Evolutionary conservation across 2,113 vertebrate species (phyloP), one percentile per base, ranked within the genome.

Genomic region (Natator depressus): DNA sequence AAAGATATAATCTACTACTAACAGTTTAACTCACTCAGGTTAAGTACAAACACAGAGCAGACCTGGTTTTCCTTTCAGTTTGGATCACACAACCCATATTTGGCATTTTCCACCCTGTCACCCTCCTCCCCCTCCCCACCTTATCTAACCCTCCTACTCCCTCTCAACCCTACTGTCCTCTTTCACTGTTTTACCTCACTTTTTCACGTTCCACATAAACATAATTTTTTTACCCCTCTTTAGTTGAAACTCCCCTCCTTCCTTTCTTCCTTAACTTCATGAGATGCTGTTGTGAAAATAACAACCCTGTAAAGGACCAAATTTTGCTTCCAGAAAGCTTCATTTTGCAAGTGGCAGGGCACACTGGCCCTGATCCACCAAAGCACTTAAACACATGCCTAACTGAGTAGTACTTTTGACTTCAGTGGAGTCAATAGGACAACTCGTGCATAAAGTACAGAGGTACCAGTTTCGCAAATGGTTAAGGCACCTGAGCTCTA

Each of bases 1-100:
- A n/a, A 47, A 0, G 0, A 24, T n/a, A 12, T 0, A 0, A 50
- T 47, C 7, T 25, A 20, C 25, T 24, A 29, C 3, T 0, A 49
- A 59, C 6, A 65, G 46, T 19, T 93, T 53, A 51, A 35, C 0
- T 10, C 6, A 10, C n/a, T 46, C 10, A 27, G 38, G 10, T 2
- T 0, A 31, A 29, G 46, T 0, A 11, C 82, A 82, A 27, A 46
- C 49, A 20, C 11, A 69, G 38, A n/a, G 42, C 35, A 29, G 75
- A 7, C 57, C 2, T 8, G 24, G 6, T 19, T 84, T 89, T 27
- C 11, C 46, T 42, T 89, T 29, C 49, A 10, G 0, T 12, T 84
- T 57, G 13, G 35, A 10, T 16, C 29, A 3, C 0, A 6, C 9
- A 79, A 19, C 25, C 53, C 1, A 35, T 11, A 10, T 10, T 27